Base-by-base conservation (phyloP, 2,113 vertebrate species). In the Saguinus imperator region DNA sequence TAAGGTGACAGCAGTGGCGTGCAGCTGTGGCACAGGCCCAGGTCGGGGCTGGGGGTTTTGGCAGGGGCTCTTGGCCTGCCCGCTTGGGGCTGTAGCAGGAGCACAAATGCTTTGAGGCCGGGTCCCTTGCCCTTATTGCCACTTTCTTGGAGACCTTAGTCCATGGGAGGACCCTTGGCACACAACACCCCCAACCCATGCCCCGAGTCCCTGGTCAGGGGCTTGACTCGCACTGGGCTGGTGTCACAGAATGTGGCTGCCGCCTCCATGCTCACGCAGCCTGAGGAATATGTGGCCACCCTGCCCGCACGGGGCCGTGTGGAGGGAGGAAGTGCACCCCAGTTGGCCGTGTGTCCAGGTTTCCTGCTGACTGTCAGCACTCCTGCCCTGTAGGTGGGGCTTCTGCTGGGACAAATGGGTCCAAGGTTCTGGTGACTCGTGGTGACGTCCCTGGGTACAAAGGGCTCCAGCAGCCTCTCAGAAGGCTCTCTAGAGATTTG, bases 331-430 rank as follows among this genome's bases (percentile, higher is more conserved):
- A 27, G 50, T 9, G 11, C 2, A 1, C 40, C 61, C 48, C 5
- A n/a, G 93, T 57, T 20, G 6, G n/a, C 6, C 1, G 2, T 5
- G 2, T 37, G 79, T 50, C 64, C 72, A 40, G 1, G 43, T 84
- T 55, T 29, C 21, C 61, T 55, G 50, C 87, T 55, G 90, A 95
- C 37, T 58, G 86, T 93, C 94, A 94, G 94, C 75, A 14, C 58
- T 57, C 13, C 29, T 2, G 9, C 17, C 37, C 4, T 0, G 8
- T 55, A 32, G 58, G 57, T 35, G 23, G 66, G 4, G 79, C 27
- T 5, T 23, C 40, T 35, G 64, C 83, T 3, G 23, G 5, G 5
- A 8, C 79, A 5, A 32, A 5, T 18, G 64, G 87, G 92, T 94
- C 72, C 72, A 64, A 55, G 87, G 84, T 94, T 93, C 80, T n/a